Conservation (phyloP, 2,888 invertebrate species). For the Caenorhabditis japonica region DNA sequence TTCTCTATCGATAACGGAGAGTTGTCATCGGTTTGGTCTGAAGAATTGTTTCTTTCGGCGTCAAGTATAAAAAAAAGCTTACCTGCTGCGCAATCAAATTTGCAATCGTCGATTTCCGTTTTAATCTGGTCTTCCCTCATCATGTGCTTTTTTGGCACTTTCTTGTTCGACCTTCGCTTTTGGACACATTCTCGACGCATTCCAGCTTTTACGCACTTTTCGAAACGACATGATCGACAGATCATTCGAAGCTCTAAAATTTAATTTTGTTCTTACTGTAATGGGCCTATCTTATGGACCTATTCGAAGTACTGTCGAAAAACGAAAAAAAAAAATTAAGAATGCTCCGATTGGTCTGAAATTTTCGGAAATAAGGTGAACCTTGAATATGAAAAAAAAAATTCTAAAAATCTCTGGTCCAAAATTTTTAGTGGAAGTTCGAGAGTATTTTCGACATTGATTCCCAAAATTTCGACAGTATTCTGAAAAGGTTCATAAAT, state of each 20-base stretch:
- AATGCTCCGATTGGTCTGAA: too few species aligned
- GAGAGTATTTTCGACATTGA: too few species aligned
- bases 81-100: conserved; percentile 28
- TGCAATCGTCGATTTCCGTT: conserved; percentile 24
- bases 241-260: conserved; percentile 67
- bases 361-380: too few species aligned
- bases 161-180: conserved; percentile 47
- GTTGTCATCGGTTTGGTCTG: conserved; percentile 24
- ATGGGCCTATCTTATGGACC: too few species aligned
- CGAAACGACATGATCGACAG: conserved; percentile 65
- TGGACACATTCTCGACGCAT: conserved; percentile 64
- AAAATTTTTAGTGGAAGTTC: too few species aligned
- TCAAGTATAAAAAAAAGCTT: background rate
- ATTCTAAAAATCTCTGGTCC: too few species aligned
- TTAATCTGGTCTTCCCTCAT: conserved; percentile 33
- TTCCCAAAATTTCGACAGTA: too few species aligned
- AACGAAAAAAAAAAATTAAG: too few species aligned
- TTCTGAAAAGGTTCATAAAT: too few species aligned
- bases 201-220: conserved; percentile 62
- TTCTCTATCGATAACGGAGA: conserved; percentile 44
- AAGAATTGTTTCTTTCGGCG: background rate
- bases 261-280: too few species aligned
- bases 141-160: conserved; percentile 48
- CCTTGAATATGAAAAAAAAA: too few species aligned
- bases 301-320: too few species aligned